These are phyloP conservation scores for Podotricha telesiphe DNA, from an alignment of 2,888 invertebrate genomes.

Conservation along the genomic window DNA sequence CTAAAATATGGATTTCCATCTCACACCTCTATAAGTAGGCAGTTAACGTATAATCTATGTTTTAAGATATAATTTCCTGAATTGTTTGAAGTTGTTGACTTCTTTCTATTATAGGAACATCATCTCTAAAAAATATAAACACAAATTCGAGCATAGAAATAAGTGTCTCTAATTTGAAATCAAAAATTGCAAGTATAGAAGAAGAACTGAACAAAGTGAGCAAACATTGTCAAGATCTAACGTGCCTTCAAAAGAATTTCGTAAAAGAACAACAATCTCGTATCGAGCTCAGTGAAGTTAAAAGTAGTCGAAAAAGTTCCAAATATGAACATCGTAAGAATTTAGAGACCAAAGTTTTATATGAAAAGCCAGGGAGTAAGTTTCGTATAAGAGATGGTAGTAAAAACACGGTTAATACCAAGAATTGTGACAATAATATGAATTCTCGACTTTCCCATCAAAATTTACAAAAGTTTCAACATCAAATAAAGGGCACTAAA, in stretches of 20 bases:
- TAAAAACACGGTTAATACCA: constrained; percentile 45
- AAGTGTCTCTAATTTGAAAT: constrained; percentile 67
- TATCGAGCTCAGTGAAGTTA: constrained; percentile 44
- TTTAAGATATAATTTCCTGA: too few species aligned
- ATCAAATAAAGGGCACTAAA: constrained; percentile 20
- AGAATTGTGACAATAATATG: constrained; percentile 43
- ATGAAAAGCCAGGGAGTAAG: constrained; percentile 55
- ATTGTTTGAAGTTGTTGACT: not conserved
- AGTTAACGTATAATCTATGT: too few species aligned
- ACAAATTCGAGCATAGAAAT: constrained; percentile 68
- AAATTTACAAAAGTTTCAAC: constrained; percentile 25
- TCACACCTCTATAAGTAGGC: too few species aligned
- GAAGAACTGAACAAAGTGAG: constrained; percentile 63
- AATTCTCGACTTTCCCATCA: constrained; percentile 6
- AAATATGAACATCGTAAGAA: constrained; percentile 47
- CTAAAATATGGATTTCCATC: too few species aligned
- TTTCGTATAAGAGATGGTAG: constrained; percentile 55
- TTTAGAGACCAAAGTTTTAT: constrained; percentile 58
- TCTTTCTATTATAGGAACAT: constrained; percentile 55
- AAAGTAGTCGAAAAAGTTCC: constrained; percentile 35
- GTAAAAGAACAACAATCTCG: constrained; percentile 45
- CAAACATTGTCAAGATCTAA: constrained; percentile 59
- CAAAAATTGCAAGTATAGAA: constrained; percentile 65
- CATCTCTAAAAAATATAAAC: constrained; percentile 66
- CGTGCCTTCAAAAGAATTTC: constrained; percentile 51